Percentiles rank a stretch among this genome's conserved stretches.
Conservation (phyloP, 2,888 invertebrate genomes). For the Odontocolon sp. region DNA sequence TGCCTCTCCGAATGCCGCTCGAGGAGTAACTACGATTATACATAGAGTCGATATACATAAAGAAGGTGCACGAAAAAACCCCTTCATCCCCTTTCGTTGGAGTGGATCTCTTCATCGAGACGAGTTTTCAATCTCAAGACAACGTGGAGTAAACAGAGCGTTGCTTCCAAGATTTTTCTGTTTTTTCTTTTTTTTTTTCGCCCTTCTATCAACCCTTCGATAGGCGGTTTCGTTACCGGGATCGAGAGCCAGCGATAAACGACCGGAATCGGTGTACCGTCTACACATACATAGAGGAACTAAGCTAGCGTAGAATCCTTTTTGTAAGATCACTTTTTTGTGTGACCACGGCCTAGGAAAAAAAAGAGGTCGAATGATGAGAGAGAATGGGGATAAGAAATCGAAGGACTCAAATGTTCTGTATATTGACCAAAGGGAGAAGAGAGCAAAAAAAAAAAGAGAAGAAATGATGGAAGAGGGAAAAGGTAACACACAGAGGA, state of each 20-base stretch:
- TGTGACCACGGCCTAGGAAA: not conserved
- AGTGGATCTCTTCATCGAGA: conserved; percentile 45
- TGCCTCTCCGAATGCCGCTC: conserved; percentile 16
- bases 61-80: conserved; percentile 17
- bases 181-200: no score
- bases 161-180: not conserved
- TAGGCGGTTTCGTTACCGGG: not conserved
- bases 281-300: no score
- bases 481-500: conserved; percentile 10
- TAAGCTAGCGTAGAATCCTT: not conserved
- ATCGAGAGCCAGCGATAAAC: not conserved
- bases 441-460: conserved; percentile 3
- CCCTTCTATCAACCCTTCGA: conserved; percentile 3
- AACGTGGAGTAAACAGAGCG: conserved; percentile 23
- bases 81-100: conserved; percentile 6
- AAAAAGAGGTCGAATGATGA: conserved; percentile 5
- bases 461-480: not conserved
- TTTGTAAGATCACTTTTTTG: not conserved
- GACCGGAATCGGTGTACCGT: no score
- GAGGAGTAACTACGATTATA: conserved; percentile 50
- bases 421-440: not conserved
- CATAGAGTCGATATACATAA: conserved; percentile 28
- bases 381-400: not conserved
- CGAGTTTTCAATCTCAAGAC: conserved; percentile 46
- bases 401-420: conserved; percentile 11